Evolutionary conservation across 2,888 invertebrate genomes (phyloP).

Genomic region (Nephrocerus scutellatus): DNA sequence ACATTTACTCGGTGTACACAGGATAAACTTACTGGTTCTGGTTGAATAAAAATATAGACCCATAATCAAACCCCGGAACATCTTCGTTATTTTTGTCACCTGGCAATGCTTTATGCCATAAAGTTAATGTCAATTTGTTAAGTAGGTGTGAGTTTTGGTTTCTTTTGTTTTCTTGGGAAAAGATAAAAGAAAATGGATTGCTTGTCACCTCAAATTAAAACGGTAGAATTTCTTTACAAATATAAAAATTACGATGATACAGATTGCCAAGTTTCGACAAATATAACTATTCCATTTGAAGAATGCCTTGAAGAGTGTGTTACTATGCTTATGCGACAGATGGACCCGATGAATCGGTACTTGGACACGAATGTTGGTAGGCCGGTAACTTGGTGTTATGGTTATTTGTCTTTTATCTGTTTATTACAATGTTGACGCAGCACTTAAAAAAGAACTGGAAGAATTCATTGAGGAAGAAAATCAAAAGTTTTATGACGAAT

Average conservation of each 20-base stretch:
- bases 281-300: slow-evolving; percentile 36
- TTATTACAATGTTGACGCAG: slow-evolving; percentile 21
- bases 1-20: no score
- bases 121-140: slow-evolving; percentile 2
- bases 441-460: slow-evolving; percentile 45
- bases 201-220: slow-evolving; percentile 14
- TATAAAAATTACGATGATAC: slow-evolving; percentile 38
- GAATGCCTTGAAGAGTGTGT: slow-evolving; percentile 37
- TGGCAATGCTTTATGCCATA: no score
- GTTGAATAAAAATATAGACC: no score
- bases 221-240: slow-evolving; percentile 34
- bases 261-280: slow-evolving; percentile 24
- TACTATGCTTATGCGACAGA: slow-evolving; percentile 35
- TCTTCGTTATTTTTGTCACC: no score
- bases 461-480: slow-evolving; percentile 62
- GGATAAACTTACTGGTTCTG: no score
- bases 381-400: neutral
- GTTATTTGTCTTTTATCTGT: slow-evolving; percentile 7
- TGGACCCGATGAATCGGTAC: slow-evolving; percentile 41
- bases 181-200: neutral
- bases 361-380: no score
- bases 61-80: no score
- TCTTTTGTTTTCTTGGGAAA: neutral
- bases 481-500: slow-evolving; percentile 59
- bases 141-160: neutral